Percentiles rank a stretch among this genome's conserved stretches.
phyloP scores from a whole-genome alignment of 1,140 invertebrate species.

The Brachionus rotundiformis region DNA sequence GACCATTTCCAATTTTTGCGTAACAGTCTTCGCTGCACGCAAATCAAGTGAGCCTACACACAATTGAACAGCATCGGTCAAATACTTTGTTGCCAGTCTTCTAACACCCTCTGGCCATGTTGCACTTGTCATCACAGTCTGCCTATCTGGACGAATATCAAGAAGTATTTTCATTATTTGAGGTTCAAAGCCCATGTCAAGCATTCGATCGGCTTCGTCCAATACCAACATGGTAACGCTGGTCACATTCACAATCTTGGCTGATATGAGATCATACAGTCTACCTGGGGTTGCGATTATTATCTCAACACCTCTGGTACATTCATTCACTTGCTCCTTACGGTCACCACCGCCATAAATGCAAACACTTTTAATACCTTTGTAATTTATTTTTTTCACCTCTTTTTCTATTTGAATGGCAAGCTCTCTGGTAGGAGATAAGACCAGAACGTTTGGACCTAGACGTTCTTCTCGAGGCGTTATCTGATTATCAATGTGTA shows the following conservation, averaged over 20 bases:
- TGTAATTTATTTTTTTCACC: slow-evolving; percentile 81
- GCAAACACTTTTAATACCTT: slow-evolving; percentile 79
- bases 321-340: slow-evolving; percentile 72
- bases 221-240: slow-evolving; percentile 66
- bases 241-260: slow-evolving; percentile 61
- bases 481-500: slow-evolving; percentile 80
- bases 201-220: slow-evolving; percentile 82
- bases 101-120: slow-evolving; percentile 84
- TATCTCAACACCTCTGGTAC: slow-evolving; percentile 77
- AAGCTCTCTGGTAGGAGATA: slow-evolving; percentile 86
- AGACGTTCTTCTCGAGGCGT: slow-evolving; percentile 70
- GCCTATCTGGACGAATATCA: slow-evolving; percentile 73
- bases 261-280: slow-evolving; percentile 75
- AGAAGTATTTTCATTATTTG: slow-evolving; percentile 79
- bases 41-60: slow-evolving; percentile 81
- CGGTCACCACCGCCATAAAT: slow-evolving; percentile 81
- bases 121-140: slow-evolving; percentile 83
- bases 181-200: slow-evolving; percentile 83
- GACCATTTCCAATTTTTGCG: slow-evolving; percentile 74
- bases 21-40: slow-evolving; percentile 78
- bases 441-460: slow-evolving; percentile 80
- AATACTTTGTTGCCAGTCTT: slow-evolving; percentile 77
- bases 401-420: slow-evolving; percentile 87
- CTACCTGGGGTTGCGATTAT: slow-evolving; percentile 86
- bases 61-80: slow-evolving; percentile 82